Evolutionary conservation across 2,888 invertebrate genomes (phyloP), one percentile per base, ranked within the genome.

Genomic region (Cylindroiulus punctatus): DNA sequence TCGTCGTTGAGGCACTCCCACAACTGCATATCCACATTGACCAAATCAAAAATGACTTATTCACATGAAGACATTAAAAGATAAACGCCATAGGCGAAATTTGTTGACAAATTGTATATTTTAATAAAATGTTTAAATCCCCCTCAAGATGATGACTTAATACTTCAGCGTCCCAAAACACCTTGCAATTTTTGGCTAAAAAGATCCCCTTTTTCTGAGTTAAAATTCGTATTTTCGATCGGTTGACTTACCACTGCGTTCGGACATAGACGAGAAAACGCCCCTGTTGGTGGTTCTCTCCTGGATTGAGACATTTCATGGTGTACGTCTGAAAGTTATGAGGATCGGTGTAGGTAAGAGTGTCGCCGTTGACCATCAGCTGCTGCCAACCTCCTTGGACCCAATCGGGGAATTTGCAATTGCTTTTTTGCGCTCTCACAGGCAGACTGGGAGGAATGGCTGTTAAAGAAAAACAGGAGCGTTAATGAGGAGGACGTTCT

Each of bases 381-480:
- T 93, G 92, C 90, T 94, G 93, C 94, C 94, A 94, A 86, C 92
- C 90, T 44, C 94, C 94, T 88, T 93, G 92, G 88, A 93, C 92
- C 94, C 94, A 94, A 87, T 92, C 92, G 0, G 94, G 94, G 89
- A 94, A 94, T 87, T 92, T 92, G 88, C 88, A 90, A 87, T 88
- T 88, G 17, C 88, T 87, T 26, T 47, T 36, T 22, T 76, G 19
- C 1, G 81, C 89, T 57, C 87, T 86, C 12, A 87, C 85, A 5
- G 87, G 87, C 85, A 86, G 86, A 12, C 86, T 85, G 0, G 87
- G 87, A 82, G 87, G 81, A 65, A 86, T 44, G 19, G 83, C 87
- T 87, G 82, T 2, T 47, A 17, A 47, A 47, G 26, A 65, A 65
- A 26, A 57, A 12, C 26, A 65, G 26, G 26, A 26, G 14, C 8